Base-by-base conservation (phyloP, 2,888 invertebrate species). In the Tridacna gigas region DNA sequence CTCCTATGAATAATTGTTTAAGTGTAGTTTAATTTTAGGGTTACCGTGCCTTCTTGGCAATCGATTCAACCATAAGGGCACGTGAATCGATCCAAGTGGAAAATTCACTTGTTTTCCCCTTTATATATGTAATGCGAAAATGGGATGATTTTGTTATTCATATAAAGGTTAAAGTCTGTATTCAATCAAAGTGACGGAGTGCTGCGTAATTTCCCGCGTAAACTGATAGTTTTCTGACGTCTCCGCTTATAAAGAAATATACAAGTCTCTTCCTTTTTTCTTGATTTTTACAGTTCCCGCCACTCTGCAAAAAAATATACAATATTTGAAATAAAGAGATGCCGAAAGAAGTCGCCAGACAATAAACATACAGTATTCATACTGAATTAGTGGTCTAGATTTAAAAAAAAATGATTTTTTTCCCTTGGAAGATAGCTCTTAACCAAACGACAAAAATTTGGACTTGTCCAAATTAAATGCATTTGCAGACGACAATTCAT, bases 1-100 rank as follows among this genome's bases (percentile, higher is more conserved):
- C 60, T 73, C 73, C 51, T 73, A 74, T 45, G 80, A 82, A 74
- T 82, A 83, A 83, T 82, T 83, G 79, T 80, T 88, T 88, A 85
- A 88, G 79, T 82, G 83, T 77, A 73, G 77, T 78, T 82, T 81
- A 86, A 86, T 86, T 86, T 66, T 28, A 60, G 79, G 77, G 79
- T 81, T 82, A 74, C 48, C n/a, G 56, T 86, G 83, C 82, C 79
- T 71, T 22, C 65, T n/a, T 48, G 48, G 45, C 28, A 28, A 77
- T 77, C 77, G 77, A 77, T 77, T 60, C 67, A 4, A 7, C 37
- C 45, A 37, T 67, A 37, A 37, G 15, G 37, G 15, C 20, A 37
- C 45, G 37, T 37, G n/a, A 67, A 67, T 45, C 45, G 28, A 67
- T 67, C 37, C n/a, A 67, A 67, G 45, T 67, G 45, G 45, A 5